A percentile compares a stretch with the other conserved stretches of the same genome.
phyloP scores from a whole-genome alignment of 1,140 invertebrate genomes.

The Lasioglossum baleicum region DNA sequence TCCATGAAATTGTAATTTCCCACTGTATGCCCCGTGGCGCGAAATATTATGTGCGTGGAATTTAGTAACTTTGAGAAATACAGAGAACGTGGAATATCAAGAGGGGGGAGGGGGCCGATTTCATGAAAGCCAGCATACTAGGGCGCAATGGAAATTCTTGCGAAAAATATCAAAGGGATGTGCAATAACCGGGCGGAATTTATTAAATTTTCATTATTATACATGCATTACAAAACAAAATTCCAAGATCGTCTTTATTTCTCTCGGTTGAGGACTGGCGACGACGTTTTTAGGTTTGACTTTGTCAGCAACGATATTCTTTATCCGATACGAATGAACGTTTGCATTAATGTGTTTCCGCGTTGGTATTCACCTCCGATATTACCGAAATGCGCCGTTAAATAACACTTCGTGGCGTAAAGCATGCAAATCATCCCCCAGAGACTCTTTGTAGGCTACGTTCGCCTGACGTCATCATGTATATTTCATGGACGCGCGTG shows the following conservation, averaged over 20 bases:
- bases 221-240: neutral
- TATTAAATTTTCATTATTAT: neutral
- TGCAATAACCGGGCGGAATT: neutral
- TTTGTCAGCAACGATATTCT: neutral
- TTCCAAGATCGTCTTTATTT: too few species aligned
- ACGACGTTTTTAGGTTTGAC: too few species aligned
- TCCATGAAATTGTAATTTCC: constrained; percentile 38
- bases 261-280: too few species aligned
- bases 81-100: neutral
- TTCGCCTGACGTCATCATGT: neutral
- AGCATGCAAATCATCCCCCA: constrained; percentile 33
- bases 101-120: neutral
- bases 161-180: neutral
- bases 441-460: constrained; percentile 18
- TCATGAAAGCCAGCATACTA: too few species aligned
- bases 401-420: constrained; percentile 27
- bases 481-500: constrained; percentile 20
- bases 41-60: constrained; percentile 18
- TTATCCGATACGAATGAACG: neutral
- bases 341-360: neutral
- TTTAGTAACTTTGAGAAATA: neutral
- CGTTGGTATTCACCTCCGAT: constrained; percentile 17
- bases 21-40: neutral
- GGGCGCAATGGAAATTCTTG: neutral
- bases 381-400: constrained; percentile 30